Evolutionary conservation across 1,140 invertebrate species (phyloP).

Genomic region (Tenebrio molitor): DNA sequence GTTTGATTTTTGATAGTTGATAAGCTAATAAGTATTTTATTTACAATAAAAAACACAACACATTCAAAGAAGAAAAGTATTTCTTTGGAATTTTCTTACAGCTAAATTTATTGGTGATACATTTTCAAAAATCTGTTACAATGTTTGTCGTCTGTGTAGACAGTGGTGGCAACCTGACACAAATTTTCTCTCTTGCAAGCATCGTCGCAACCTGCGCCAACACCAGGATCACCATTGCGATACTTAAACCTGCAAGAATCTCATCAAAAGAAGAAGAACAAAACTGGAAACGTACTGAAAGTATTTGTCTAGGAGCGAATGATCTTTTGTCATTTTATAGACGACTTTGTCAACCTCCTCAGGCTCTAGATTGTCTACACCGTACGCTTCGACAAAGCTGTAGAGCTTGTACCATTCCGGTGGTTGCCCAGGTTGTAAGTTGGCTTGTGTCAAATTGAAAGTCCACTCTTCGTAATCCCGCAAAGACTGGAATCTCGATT

Average conservation of each 20-base stretch:
- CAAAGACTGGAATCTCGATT: slow-evolving; percentile 62
- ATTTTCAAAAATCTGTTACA: neutral
- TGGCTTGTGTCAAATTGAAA: slow-evolving; percentile 84
- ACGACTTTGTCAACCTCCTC: slow-evolving; percentile 68
- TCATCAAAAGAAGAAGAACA: too few species aligned
- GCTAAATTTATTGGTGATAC: neutral
- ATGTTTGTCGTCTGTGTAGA: slow-evolving; percentile 44
- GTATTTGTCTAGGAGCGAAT: slow-evolving; percentile 57
- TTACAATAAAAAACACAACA: too few species aligned
- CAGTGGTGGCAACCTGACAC: slow-evolving; percentile 68
- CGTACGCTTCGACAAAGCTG: slow-evolving; percentile 76
- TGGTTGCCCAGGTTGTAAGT: slow-evolving; percentile 66
- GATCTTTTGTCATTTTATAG: slow-evolving; percentile 67
- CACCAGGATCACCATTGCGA: slow-evolving; percentile 66
- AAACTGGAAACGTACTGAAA: slow-evolving; percentile 50
- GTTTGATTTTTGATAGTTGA: too few species aligned
- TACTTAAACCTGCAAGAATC: slow-evolving; percentile 60
- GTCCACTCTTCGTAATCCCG: slow-evolving; percentile 80
- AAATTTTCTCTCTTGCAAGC: neutral
- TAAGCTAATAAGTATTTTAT: too few species aligned
- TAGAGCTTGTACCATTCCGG: slow-evolving; percentile 80
- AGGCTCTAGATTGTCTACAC: slow-evolving; percentile 68
- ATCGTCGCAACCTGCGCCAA: slow-evolving; percentile 10
- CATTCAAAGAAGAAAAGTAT: too few species aligned
- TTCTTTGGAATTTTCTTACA: too few species aligned